Base-by-base conservation (phyloP, 2,797 vertebrate genomes). In the Coccyzus lansbergi region DNA sequence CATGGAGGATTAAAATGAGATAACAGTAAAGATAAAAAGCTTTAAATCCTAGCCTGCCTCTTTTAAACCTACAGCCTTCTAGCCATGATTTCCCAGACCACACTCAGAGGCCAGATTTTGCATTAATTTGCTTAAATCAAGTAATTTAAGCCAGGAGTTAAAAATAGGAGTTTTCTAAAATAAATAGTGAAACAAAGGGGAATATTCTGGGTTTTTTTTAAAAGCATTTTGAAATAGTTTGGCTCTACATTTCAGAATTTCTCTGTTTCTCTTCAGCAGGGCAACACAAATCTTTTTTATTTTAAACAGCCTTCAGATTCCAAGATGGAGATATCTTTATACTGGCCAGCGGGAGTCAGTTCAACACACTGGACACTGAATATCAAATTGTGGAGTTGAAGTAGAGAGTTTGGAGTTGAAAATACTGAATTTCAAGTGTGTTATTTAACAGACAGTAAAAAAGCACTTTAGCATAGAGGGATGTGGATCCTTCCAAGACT, bases 1-100 rank as follows among this genome's bases (percentile, higher is more conserved):
- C 84, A 68, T 42, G 55, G 48, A 65, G 64, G 38, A 78, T 92
- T 94, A 72, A 89, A 86, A 81, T 64, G 69, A 85, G 64, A 62
- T 86, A 91, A 24, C 26, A 71, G 25, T 29, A 59, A 40, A 83
- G 62, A 89, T 42, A 65, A 91, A 77, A 49, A 36, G 53, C 40
- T 79, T 83, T 68, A 38, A 14, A 55, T 83, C 65, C n/a, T 83
- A 65, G 31, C 26, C 48, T 59, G 6, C 46, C 18, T 68, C 58
- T 87, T 82, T 56, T 75, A 91, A 86, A 72, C 49, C 14, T 77
- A 7, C 31, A 4, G 38, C 88, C 20, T 88, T 70, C 58, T 77
- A 53, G 18, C 62, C 18, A 1, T 55, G 48, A 14, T 69, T 92
- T 93, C 52, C 26, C 14, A 85, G 77, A 88, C 33, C 34, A 53